These are phyloP conservation scores for Nomada lathburiana DNA, from an alignment of 2,888 invertebrate genomes.

Conservation along the genomic window DNA sequence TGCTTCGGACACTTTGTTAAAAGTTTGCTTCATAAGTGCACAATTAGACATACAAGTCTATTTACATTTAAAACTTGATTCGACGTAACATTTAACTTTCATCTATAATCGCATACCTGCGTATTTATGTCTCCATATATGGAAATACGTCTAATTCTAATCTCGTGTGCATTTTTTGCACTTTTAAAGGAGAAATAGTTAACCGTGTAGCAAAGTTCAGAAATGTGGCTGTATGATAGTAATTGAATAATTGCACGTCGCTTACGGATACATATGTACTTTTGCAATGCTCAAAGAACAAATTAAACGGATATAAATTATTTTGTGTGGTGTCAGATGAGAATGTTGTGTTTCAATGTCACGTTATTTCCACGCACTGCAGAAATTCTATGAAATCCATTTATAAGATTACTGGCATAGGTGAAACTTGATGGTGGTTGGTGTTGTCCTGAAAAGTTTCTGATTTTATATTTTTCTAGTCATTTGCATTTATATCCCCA, in stretches of 20 bases:
- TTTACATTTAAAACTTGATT: background rate
- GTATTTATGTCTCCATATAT: background rate
- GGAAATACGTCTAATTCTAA: background rate
- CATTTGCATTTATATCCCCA: no score
- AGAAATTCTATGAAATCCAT: background rate
- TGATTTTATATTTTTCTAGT: no score
- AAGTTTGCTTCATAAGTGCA: background rate
- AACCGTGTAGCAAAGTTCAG: background rate
- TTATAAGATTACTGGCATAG: background rate
- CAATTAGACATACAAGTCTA: background rate
- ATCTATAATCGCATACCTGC: background rate
- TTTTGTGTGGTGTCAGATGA: background rate
- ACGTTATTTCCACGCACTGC: background rate
- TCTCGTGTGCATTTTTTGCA: background rate
- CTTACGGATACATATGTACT: background rate
- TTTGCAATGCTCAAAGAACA: background rate
- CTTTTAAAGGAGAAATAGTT: background rate
- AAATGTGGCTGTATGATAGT: slow-evolving; percentile 14
- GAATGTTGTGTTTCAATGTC: background rate
- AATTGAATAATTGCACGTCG: background rate
- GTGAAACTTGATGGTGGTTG: no score
- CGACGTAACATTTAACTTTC: background rate
- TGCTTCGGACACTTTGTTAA: background rate
- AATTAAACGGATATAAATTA: background rate
- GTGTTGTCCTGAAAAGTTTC: no score